Percentiles rank a stretch among this genome's conserved stretches.
These are phyloP conservation scores for Dendroctonus valens DNA, from an alignment of 1,140 invertebrate genomes.

Conservation along the genomic window DNA sequence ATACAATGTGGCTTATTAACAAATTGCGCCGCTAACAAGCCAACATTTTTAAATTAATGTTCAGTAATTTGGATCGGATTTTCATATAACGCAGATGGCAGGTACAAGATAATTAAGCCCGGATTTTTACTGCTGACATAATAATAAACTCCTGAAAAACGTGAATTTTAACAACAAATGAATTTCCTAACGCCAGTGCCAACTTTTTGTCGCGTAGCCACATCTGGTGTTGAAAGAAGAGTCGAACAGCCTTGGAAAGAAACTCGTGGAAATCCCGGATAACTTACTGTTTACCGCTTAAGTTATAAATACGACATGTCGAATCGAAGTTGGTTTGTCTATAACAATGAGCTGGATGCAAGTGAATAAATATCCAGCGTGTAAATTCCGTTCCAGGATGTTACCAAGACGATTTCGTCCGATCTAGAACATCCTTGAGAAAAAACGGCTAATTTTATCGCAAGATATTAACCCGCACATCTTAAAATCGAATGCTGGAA, in stretches of 20 bases:
- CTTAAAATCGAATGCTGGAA: slow-evolving; percentile 13
- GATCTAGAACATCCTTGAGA: background rate
- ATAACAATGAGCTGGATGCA: background rate
- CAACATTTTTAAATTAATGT: too few relatives aligned
- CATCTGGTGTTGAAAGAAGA: slow-evolving; percentile 3
- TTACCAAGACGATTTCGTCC: background rate
- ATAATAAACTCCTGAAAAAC: background rate
- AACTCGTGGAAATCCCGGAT: background rate
- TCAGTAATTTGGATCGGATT: too few relatives aligned
- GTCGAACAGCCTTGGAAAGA: slow-evolving; percentile 7
- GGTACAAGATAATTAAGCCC: background rate
- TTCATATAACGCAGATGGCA: background rate
- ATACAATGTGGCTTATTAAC: too few relatives aligned
- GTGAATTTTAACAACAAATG: background rate
- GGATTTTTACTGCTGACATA: background rate
- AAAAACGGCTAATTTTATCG: background rate
- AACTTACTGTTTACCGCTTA: background rate
- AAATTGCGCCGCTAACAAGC: too few relatives aligned
- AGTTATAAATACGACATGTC: slow-evolving; percentile 1
- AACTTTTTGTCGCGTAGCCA: slow-evolving; percentile 7
- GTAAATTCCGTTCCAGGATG: background rate
- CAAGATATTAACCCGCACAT: slow-evolving; percentile 7
- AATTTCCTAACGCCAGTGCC: slow-evolving; percentile 7
- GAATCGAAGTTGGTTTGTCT: background rate
- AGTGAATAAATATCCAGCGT: too few relatives aligned